phyloP scores from a whole-genome alignment of 2,888 invertebrate species.

The Habrosyne pyritoides region DNA sequence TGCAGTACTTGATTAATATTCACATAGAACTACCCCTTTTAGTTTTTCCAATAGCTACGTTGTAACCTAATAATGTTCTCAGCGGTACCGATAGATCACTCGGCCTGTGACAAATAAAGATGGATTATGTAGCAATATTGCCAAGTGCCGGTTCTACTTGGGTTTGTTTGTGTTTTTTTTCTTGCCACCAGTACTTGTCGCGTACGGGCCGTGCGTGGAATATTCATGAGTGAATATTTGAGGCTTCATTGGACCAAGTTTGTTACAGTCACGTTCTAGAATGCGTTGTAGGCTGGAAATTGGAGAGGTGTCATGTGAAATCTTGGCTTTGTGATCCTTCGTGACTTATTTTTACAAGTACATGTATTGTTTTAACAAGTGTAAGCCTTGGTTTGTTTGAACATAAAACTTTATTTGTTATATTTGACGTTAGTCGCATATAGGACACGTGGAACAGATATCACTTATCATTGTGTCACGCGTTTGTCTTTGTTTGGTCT shows the following conservation, averaged over 20 bases:
- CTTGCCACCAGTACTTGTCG: constrained; percentile 6
- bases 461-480: too few relatives aligned
- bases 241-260: constrained; percentile 22
- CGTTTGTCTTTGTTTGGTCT: too few relatives aligned
- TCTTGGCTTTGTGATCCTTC: neutral
- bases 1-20: neutral
- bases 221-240: constrained; percentile 37
- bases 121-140: constrained; percentile 44
- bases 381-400: too few relatives aligned
- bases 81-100: constrained; percentile 42
- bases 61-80: constrained; percentile 43
- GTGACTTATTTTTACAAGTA: too few relatives aligned
- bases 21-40: neutral
- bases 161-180: constrained; percentile 32
- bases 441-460: too few relatives aligned
- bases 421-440: too few relatives aligned
- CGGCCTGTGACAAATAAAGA: constrained; percentile 50
- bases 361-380: too few relatives aligned
- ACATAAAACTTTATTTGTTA: too few relatives aligned
- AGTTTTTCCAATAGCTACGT: constrained; percentile 2
- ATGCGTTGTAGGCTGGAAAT: neutral
- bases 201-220: constrained; percentile 25
- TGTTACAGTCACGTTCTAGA: neutral
- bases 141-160: constrained; percentile 15
- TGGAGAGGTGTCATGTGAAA: neutral